Evolutionary conservation across 2,797 vertebrate species (phyloP), one percentile per base, ranked within the genome.

Genomic region (Pelobates cultripes): DNA sequence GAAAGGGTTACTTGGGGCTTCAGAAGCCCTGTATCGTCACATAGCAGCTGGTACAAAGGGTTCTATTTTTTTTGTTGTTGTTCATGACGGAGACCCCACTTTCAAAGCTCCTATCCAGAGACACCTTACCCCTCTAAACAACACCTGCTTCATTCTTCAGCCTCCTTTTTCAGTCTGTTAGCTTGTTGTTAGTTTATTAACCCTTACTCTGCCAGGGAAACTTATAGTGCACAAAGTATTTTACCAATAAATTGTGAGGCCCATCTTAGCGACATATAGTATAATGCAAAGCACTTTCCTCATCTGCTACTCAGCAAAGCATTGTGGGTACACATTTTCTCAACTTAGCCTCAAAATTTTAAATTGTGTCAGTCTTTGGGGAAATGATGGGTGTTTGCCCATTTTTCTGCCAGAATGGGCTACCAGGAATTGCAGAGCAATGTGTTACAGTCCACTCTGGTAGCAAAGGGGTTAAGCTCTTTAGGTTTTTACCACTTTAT

Each of bases 401-500:
- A 55, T 61, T 61, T 28, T 28, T 43, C n/a, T 12, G 64, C 28
- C 43, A 69, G 73, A 68, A 66, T 40, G 13, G 47, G 70, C 53
- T 77, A 51, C 64, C 40, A 71, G 17, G 64, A 45, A 78, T 47
- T 73, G 75, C 75, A 77, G 45, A 61, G 75, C 81, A 78, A 55
- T 61, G 66, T 13, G 60, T 68, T 63, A 10, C 66, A 69, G 53
- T 61, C 9, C 7, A 17, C 64, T 41, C 41, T 75, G 55, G 60
- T 45, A 75, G 42, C 44, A 70, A 64, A 66, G 42, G 77, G 44
- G 61, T 42, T 51, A 43, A 75, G 61, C 74, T 45, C 41, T 71
- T 79, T 79, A 84, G 82, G 82, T 75, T 79, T 28, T 84, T 75
- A 84, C 82, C 82, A 84, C 82, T 84, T 84, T 61, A 70, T 42